Base-by-base conservation (phyloP, 2,113 vertebrate genomes). In the Sinocyclocheilus anshuiensis region DNA sequence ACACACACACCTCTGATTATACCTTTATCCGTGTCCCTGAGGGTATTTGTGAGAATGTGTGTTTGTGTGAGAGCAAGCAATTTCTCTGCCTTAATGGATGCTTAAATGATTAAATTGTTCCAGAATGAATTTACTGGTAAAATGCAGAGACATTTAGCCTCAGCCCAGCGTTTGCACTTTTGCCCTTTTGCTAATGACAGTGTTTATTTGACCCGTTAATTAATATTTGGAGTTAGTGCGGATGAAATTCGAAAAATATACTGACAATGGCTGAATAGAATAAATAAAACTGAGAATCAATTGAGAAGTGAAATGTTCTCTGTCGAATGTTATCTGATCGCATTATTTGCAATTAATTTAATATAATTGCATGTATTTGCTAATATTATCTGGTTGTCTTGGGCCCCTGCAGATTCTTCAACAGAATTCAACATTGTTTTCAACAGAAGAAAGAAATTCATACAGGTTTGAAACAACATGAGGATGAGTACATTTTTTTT, bases 41-140 rank as follows among this genome's bases (percentile, higher is more conserved):
- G 42, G 26, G 15, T 22, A n/a, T 69, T 53, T 69, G 22, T 77
- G 69, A 12, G 13, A 6, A 1, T 67, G 13, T 59, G 65, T 84
- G 33, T 65, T 45, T 84, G 4, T 77, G 55, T 77, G 53, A 18
- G 59, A 18, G 33, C 29, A n/a, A 63, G 45, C 29, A 67, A 77
- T 59, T 82, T 80, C 33, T 80, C 55, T 39, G 3, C 77, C 20
- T 36, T 80, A 24, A 42, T 80, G 20, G 33, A 0, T 1, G 1
- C 36, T 80, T 42, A 63, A 80, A 80, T 61, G 0, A 24, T 80
- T 33, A 9, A 79, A 39, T 80, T 80, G 63, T 80, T 80, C 77
- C 55, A 80, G 55, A 80, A 80, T 80, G 61, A 80, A 80, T 80
- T 80, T 42, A 42, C 77, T 61, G 33, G 55, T 12, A 80, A 80